Conservation (phyloP, 2,888 invertebrate genomes). For the Plagodis dolabraria region DNA sequence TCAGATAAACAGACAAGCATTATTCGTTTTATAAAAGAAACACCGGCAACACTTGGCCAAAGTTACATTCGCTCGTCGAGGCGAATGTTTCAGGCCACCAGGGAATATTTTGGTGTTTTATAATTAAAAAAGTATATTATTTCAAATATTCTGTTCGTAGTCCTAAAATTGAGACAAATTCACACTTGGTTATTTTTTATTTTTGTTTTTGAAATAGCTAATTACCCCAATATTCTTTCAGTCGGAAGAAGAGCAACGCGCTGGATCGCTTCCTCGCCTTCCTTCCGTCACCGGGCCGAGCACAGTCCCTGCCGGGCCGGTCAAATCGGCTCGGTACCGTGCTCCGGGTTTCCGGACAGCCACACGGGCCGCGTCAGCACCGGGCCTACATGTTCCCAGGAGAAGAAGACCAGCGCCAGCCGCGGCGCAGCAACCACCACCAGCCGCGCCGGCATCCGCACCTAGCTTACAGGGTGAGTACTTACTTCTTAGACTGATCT, state of each 20-base stretch:
- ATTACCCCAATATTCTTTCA: slow-evolving; percentile 38
- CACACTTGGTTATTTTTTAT: too few species aligned
- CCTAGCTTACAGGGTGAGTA: slow-evolving; percentile 86
- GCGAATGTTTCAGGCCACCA: too few species aligned
- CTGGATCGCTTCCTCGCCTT: slow-evolving; percentile 91
- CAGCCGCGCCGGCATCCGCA: slow-evolving; percentile 74
- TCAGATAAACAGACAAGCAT: too few species aligned
- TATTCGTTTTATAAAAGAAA: too few species aligned
- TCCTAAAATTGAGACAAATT: too few species aligned
- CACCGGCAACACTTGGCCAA: too few species aligned
- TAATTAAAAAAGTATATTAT: too few species aligned
- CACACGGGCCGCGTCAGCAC: slow-evolving; percentile 90
- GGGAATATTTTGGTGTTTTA: too few species aligned
- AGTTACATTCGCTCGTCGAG: too few species aligned
- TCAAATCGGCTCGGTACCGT: slow-evolving; percentile 94
- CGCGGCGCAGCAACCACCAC: slow-evolving; percentile 69
- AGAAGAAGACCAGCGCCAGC: slow-evolving; percentile 79
- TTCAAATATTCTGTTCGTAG: too few species aligned
- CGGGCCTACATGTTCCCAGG: slow-evolving; percentile 89
- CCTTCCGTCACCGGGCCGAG: slow-evolving; percentile 80
- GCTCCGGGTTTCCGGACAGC: slow-evolving; percentile 92
- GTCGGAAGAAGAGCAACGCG: slow-evolving; percentile 86
- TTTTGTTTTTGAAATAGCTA: background rate
- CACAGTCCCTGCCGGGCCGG: slow-evolving; percentile 86
- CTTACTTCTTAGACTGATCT: background rate